A percentile compares a stretch with the other conserved stretches of the same genome.
Evolutionary conservation across 2,888 invertebrate species (phyloP).

Genomic region (Lamellibrachia satsuma): DNA sequence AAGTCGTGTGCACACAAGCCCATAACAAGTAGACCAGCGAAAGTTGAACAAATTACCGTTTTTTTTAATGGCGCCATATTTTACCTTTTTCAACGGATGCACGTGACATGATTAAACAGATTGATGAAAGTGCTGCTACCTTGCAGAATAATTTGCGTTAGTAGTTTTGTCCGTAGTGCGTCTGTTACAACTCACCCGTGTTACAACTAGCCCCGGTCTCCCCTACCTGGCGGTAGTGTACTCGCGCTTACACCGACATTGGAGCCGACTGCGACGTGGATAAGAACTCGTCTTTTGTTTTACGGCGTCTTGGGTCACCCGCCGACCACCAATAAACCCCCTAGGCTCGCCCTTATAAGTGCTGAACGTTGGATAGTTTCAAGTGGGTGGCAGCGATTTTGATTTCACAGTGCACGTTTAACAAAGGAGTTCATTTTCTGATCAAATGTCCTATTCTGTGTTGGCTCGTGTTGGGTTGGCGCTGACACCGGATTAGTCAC

Average conservation of each 20-base stretch:
- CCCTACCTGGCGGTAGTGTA: neutral
- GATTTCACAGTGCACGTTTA: neutral
- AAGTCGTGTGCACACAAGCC: no score
- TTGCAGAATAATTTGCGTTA: no score
- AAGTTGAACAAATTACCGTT: no score
- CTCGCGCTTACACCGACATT: neutral
- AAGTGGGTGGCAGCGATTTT: neutral
- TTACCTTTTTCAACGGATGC: no score
- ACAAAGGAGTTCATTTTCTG: neutral
- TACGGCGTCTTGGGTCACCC: neutral
- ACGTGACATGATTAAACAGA: no score
- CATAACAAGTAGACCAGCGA: no score
- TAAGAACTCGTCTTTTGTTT: neutral
- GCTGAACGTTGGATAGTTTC: neutral
- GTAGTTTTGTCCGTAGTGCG: no score
- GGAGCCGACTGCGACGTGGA: neutral
- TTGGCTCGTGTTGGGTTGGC: neutral
- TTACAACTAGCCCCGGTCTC: no score
- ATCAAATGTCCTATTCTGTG: neutral
- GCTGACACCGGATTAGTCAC: neutral
- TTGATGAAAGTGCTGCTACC: no score
- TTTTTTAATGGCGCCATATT: no score
- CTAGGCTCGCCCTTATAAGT: neutral
- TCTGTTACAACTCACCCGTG: no score
- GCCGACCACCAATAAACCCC: neutral